Evolutionary conservation across 1,140 invertebrate species (phyloP).

Genomic region (Pogonus chalceus): DNA sequence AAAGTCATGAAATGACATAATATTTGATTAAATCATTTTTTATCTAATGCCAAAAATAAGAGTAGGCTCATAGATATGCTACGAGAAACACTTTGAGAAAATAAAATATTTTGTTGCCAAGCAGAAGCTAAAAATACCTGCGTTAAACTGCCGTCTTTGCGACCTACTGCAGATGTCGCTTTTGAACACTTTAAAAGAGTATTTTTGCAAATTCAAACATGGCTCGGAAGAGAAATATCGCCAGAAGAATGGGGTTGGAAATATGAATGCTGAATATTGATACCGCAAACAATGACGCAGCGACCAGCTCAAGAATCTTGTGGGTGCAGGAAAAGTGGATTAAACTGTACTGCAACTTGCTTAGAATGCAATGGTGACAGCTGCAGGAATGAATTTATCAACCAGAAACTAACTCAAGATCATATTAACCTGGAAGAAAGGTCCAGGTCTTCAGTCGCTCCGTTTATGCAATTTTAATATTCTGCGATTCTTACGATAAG

Average conservation of each 20-base stretch:
- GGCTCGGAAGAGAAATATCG: no score
- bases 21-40: slow-evolving; percentile 15
- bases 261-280: slow-evolving; percentile 14
- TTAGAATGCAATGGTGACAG: slow-evolving; percentile 20
- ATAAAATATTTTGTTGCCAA: slow-evolving; percentile 24
- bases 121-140: no score
- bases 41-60: no score
- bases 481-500: not conserved
- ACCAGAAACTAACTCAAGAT: no score
- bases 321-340: no score
- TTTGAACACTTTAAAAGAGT: slow-evolving; percentile 25
- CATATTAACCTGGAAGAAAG: no score
- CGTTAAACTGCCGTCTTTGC: slow-evolving; percentile 19
- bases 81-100: slow-evolving; percentile 21
- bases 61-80: no score
- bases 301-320: slow-evolving; percentile 19
- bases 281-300: slow-evolving; percentile 18
- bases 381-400: no score
- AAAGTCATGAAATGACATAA: slow-evolving; percentile 15
- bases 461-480: not conserved
- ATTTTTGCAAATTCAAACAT: slow-evolving; percentile 23
- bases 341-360: no score
- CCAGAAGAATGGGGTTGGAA: slow-evolving; percentile 25
- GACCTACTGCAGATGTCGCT: slow-evolving; percentile 20
- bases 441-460: slow-evolving; percentile 13